Base-by-base conservation (phyloP, 2,113 vertebrate genomes). In the Ailuropoda melanoleuca region DNA sequence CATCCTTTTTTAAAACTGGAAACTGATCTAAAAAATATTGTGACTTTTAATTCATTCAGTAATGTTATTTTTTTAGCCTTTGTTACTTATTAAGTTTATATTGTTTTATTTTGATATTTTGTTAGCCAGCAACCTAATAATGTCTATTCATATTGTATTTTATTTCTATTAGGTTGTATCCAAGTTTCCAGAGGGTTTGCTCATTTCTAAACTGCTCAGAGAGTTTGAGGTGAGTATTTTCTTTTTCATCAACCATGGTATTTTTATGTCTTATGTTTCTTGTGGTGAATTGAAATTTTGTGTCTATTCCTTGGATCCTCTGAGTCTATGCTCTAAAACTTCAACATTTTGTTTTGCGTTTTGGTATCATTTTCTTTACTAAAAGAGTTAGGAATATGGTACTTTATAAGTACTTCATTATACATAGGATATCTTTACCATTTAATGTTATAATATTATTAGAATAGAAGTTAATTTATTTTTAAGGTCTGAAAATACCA, bases 191-290 rank as follows among this genome's bases (percentile, higher is more conserved):
- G 98, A 98, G n/a, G 99, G 99, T 84, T 97, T 99, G 62, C 98
- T 98, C 24, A 98, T 99, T 84, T 99, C 99, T 29, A 98, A 98
- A 72, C 98, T 99, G 19, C 99, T 99, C 72, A 62, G 82, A 37
- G 98, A 99, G 89, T 99, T 99, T 98, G 99, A 99, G 99, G 99
- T 99, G 98, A 96, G 95, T 93, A 66, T 86, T n/a, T 91, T 78
- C 13, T 89, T 94, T 93, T 90, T 83, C 60, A 84, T 23, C 15
- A 92, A 23, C 34, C 18, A 50, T 80, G 11, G 8, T 39, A 64
- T 91, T 72, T 62, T 48, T 26, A 43, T 85, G 58, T 3, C 21
- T 58, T 64, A 43, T 77, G 14, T 75, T 90, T 93, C 64, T 85
- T 43, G 8, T 77, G 7, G 58, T 60, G 50, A 31, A 53, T 46